These are phyloP conservation scores for Oxyura jamaicensis DNA, from an alignment of 2,113 vertebrate species.

Conservation along the genomic window DNA sequence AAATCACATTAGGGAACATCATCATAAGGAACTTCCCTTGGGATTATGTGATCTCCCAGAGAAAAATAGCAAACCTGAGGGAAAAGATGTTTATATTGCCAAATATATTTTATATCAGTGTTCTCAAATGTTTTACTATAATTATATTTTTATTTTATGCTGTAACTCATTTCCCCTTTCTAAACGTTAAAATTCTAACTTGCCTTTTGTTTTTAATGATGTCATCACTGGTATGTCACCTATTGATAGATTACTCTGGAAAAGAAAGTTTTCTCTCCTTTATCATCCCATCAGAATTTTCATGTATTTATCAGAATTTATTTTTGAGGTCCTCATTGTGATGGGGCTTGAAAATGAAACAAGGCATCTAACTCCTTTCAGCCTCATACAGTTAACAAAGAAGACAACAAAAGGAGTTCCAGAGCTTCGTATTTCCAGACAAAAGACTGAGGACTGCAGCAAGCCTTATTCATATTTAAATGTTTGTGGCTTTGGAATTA, in stretches of 20 bases:
- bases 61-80: not conserved
- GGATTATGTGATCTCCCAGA: conserved; percentile 31
- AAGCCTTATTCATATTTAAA: conserved; percentile 73
- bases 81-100: not conserved
- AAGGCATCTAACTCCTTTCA: conserved; percentile 48
- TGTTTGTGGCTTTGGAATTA: conserved; percentile 57
- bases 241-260: not conserved
- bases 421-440: conserved; percentile 67
- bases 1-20: conserved; percentile 72
- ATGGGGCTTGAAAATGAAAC: conserved; percentile 48
- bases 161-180: not conserved
- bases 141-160: not conserved
- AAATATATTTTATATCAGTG: not conserved
- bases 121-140: conserved; percentile 13
- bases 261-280: conserved; percentile 39
- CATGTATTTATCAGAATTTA: conserved; percentile 55
- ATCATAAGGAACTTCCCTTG: conserved; percentile 48
- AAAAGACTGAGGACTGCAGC: conserved; percentile 54
- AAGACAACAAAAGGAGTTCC: conserved; percentile 51
- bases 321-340: conserved; percentile 27
- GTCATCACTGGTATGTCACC: not conserved
- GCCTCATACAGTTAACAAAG: conserved; percentile 65
- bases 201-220: not conserved
- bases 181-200: conserved; percentile 22
- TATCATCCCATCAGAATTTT: conserved; percentile 19